Evolutionary conservation across 2,113 vertebrate species (phyloP).

Genomic region (Nannobrachium achirus): DNA sequence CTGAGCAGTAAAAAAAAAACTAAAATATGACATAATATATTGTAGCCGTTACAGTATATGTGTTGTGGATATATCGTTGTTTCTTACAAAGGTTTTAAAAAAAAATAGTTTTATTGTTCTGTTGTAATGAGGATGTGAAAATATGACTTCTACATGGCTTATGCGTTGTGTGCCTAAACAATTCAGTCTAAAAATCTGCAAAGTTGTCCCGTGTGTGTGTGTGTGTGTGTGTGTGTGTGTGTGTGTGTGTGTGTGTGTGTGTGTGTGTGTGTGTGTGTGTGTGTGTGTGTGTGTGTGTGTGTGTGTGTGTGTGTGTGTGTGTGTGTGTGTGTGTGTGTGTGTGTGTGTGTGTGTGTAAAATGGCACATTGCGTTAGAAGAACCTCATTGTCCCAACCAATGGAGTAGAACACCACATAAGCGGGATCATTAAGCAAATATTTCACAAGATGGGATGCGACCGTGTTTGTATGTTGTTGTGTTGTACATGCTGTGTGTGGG

Average conservation of each 20-base stretch:
- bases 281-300: conserved; percentile 1
- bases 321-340: background rate
- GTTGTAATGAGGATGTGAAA: too few relatives aligned
- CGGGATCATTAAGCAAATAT: conserved; percentile 10
- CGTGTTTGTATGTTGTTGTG: background rate
- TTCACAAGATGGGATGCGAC: background rate
- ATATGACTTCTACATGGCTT: too few relatives aligned
- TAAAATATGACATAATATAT: too few relatives aligned
- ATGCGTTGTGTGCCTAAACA: conserved; percentile 1
- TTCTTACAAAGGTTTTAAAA: too few relatives aligned
- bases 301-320: conserved; percentile 4
- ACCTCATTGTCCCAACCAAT: conserved; percentile 7
- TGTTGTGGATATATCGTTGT: too few relatives aligned
- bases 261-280: background rate
- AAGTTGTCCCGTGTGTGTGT: conserved; percentile 2
- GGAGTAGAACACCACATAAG: conserved; percentile 19
- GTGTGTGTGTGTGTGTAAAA: background rate
- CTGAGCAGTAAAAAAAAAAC: too few relatives aligned
- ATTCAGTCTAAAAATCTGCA: too few relatives aligned
- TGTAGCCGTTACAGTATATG: too few relatives aligned
- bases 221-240: background rate
- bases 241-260: conserved; percentile 8
- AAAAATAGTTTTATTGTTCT: too few relatives aligned
- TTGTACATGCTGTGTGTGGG: background rate
- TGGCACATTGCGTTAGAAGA: background rate